A percentile compares a stretch with the other conserved stretches of the same genome.
Conservation (phyloP, 2,888 invertebrate species). For the Tenodera sinensis region DNA sequence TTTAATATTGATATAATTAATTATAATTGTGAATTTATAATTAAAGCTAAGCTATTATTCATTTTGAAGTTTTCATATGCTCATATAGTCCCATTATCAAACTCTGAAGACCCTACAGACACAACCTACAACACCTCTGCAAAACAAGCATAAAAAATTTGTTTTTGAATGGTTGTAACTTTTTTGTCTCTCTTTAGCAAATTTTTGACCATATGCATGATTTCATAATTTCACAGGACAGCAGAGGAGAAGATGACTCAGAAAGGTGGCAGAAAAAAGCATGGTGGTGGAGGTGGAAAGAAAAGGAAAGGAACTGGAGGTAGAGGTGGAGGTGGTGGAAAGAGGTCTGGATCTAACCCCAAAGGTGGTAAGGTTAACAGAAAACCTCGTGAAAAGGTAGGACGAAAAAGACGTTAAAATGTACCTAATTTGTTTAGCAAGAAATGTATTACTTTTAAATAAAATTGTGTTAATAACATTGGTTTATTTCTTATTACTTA, state of each 20-base stretch:
- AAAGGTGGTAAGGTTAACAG: slow-evolving; percentile 67
- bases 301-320: slow-evolving; percentile 36
- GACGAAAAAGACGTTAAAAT: slow-evolving; percentile 25
- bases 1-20: too few relatives aligned
- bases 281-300: slow-evolving; percentile 39
- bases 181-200: too few relatives aligned
- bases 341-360: slow-evolving; percentile 54
- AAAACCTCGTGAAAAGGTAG: slow-evolving; percentile 46
- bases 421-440: neutral
- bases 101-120: too few relatives aligned
- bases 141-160: too few relatives aligned
- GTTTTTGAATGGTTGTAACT: too few relatives aligned
- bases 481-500: neutral
- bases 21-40: too few relatives aligned
- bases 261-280: slow-evolving; percentile 42
- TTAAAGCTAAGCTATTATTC: too few relatives aligned
- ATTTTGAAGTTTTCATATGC: too few relatives aligned
- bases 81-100: too few relatives aligned
- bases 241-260: slow-evolving; percentile 51
- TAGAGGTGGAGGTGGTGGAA: slow-evolving; percentile 42
- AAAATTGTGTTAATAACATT: neutral
- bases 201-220: neutral
- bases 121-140: too few relatives aligned
- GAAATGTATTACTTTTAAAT: neutral
- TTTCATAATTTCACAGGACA: slow-evolving; percentile 43